Conservation (phyloP, 2,113 vertebrate species). For the Sapajus apella region DNA sequence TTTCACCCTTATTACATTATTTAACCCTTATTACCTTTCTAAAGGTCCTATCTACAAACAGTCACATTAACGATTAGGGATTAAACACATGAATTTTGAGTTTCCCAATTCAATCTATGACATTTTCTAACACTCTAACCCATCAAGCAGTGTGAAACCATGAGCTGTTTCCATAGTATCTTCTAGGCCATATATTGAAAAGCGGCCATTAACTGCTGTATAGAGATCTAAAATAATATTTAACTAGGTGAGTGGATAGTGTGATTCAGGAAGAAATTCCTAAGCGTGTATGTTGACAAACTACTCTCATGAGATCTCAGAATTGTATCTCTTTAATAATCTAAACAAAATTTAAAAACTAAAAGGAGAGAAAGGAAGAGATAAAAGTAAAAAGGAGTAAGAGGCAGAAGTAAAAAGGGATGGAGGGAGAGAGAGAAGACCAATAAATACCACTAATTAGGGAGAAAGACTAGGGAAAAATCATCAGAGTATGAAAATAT, state of each 20-base stretch:
- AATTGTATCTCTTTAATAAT: neutral
- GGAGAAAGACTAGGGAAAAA: neutral
- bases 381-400: neutral
- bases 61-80: neutral
- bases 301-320: neutral
- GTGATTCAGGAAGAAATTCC: neutral
- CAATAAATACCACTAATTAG: neutral
- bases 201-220: neutral
- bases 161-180: too few relatives aligned
- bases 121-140: neutral
- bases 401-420: neutral
- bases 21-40: neutral
- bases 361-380: neutral
- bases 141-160: neutral
- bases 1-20: neutral
- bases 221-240: neutral
- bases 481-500: neutral
- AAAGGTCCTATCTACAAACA: neutral
- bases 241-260: neutral
- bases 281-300: neutral
- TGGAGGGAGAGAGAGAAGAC: neutral
- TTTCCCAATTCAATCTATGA: neutral
- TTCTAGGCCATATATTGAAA: neutral
- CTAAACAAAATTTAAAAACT: neutral
- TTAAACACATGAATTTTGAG: neutral